Percentiles rank a stretch among this genome's conserved stretches.
These are phyloP conservation scores for Callipepla californica DNA, from an alignment of 2,113 vertebrate species.

Conservation along the genomic window DNA sequence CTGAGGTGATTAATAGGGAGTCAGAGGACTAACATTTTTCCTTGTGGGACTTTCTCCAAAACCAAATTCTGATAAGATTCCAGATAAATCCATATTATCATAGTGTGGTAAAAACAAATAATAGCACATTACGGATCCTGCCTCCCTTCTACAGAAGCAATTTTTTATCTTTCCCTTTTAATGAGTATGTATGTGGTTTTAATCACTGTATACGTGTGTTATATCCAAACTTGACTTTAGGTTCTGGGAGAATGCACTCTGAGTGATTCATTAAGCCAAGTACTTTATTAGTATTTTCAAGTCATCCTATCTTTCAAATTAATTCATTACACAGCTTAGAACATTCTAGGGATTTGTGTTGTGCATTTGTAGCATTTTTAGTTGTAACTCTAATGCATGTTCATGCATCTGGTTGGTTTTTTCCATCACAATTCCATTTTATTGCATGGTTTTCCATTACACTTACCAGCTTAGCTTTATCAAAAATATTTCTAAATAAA, in stretches of 20 bases:
- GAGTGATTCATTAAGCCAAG: background rate
- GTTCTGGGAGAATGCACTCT: background rate
- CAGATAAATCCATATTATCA: background rate
- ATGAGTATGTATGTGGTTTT: background rate
- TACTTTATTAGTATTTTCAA: background rate
- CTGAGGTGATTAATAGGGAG: background rate
- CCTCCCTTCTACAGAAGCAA: background rate
- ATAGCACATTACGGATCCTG: background rate
- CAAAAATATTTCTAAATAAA: background rate
- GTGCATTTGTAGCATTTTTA: background rate
- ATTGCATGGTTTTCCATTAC: background rate
- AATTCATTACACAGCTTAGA: background rate
- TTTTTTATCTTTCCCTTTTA: background rate
- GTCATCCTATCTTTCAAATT: background rate
- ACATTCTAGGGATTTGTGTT: background rate
- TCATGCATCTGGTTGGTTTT: background rate
- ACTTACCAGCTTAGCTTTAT: background rate
- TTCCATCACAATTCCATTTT: background rate
- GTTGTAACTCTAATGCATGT: background rate
- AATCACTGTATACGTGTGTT: background rate
- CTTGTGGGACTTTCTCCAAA: background rate
- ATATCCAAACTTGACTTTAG: background rate
- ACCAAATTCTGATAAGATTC: background rate
- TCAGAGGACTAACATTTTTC: accelerated
- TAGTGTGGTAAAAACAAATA: background rate